These are phyloP conservation scores for Calephelis virginiensis DNA, from an alignment of 1,140 invertebrate genomes.

Conservation along the genomic window DNA sequence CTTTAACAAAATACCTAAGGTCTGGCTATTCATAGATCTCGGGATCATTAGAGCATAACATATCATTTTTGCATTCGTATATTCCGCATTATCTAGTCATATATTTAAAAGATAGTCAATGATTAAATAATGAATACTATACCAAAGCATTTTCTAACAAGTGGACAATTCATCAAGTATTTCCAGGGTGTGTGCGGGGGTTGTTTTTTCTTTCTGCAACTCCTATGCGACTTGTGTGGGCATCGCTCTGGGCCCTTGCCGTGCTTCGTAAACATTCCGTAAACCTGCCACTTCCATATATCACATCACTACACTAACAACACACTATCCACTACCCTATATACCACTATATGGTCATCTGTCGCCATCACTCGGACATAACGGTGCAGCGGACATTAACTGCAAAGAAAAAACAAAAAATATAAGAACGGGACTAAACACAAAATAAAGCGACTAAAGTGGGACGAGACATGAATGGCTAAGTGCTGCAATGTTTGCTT, in stretches of 20 bases:
- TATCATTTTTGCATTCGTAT: too few species aligned
- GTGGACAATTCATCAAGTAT: conserved; percentile 79
- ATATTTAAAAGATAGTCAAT: conserved; percentile 25
- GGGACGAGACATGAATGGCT: conserved; percentile 34
- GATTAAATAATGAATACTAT: conserved; percentile 66
- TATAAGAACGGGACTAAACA: conserved; percentile 51
- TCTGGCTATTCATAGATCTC: too few species aligned
- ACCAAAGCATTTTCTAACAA: conserved; percentile 80
- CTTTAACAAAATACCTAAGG: too few species aligned
- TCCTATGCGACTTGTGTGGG: conserved; percentile 64
- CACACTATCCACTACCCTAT: conserved; percentile 44
- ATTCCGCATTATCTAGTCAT: too few species aligned
- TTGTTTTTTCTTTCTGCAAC: conserved; percentile 73
- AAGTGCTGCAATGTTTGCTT: conserved; percentile 18
- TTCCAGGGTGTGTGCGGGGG: conserved; percentile 75
- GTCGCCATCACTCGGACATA: conserved; percentile 16
- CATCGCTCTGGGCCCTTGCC: conserved; percentile 68
- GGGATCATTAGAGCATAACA: too few species aligned
- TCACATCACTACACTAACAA: conserved; percentile 65
- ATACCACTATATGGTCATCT: conserved; percentile 64
- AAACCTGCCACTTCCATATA: conserved; percentile 64
- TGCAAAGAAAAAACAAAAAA: conserved; percentile 75
- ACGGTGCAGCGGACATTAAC: conserved; percentile 56
- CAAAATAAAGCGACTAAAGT: conserved; percentile 43
- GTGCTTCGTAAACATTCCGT: conserved; percentile 75